These are phyloP conservation scores for Promerops cafer DNA, from an alignment of 2,113 vertebrate species.

Conservation along the genomic window DNA sequence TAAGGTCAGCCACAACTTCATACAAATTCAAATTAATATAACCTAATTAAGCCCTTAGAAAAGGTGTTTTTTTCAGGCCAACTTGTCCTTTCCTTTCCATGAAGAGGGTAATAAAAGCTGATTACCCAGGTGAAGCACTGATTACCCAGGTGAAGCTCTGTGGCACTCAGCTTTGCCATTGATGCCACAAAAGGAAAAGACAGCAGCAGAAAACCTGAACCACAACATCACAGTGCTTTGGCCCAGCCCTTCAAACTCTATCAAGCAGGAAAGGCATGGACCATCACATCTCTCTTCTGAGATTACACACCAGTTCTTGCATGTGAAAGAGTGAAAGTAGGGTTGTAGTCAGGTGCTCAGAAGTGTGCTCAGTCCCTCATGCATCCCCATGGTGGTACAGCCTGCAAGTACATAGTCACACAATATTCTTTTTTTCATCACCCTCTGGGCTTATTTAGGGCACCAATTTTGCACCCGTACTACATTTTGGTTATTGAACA, in stretches of 20 bases:
- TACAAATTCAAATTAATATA: background rate
- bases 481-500: background rate
- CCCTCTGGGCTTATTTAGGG: background rate
- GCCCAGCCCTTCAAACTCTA: background rate
- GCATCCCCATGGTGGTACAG: background rate
- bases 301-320: background rate
- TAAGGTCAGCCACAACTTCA: background rate
- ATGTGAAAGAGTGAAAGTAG: background rate
- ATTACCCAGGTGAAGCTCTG: background rate
- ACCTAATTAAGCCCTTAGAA: background rate
- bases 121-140: no score
- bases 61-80: background rate
- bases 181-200: background rate
- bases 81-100: background rate
- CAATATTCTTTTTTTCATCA: background rate
- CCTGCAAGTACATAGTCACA: background rate
- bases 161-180: background rate
- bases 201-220: background rate
- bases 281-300: background rate
- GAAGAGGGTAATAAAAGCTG: background rate
- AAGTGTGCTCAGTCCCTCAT: background rate
- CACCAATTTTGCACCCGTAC: background rate
- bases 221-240: background rate
- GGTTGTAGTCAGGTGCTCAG: background rate
- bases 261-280: background rate